Evolutionary conservation across 1,140 invertebrate species (phyloP).

Genomic region (Euwallacea similis): DNA sequence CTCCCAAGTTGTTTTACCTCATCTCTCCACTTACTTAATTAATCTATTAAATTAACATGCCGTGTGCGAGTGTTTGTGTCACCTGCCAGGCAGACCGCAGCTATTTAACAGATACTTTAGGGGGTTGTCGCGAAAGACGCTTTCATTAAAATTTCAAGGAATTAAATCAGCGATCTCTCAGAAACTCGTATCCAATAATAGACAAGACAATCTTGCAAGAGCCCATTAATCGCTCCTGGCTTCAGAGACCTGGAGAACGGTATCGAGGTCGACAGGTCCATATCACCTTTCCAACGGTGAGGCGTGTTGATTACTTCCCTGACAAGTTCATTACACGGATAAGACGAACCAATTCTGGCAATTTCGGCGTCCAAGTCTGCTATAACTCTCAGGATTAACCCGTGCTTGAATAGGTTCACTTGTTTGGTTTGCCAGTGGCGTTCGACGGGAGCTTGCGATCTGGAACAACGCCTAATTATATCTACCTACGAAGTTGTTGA

Average conservation of each 20-base stretch:
- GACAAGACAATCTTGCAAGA: constrained; percentile 7
- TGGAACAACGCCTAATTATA: neutral
- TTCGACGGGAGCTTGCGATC: neutral
- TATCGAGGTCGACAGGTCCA: constrained; percentile 35
- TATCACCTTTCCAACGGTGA: constrained; percentile 36
- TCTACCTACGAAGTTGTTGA: neutral
- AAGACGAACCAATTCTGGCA: constrained; percentile 36
- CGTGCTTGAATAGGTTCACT: constrained; percentile 5
- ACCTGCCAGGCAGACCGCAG: constrained; percentile 42
- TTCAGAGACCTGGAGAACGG: constrained; percentile 16
- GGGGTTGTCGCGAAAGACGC: neutral
- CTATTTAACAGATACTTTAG: constrained; percentile 14
- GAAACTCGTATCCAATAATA: neutral
- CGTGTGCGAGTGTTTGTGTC: constrained; percentile 48
- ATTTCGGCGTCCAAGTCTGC: constrained; percentile 22
- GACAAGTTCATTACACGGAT: constrained; percentile 38
- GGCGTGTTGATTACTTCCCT: constrained; percentile 37
- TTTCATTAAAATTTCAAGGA: no score
- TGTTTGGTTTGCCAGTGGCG: constrained; percentile 6
- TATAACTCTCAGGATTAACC: constrained; percentile 25
- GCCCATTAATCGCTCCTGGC: constrained; percentile 28
- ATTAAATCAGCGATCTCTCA: no score
- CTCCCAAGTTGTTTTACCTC: constrained; percentile 50
- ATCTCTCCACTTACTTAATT: constrained; percentile 53
- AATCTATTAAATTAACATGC: constrained; percentile 53